These are phyloP conservation scores for Euclidia mi DNA, from an alignment of 2,888 invertebrate species.

Conservation along the genomic window DNA sequence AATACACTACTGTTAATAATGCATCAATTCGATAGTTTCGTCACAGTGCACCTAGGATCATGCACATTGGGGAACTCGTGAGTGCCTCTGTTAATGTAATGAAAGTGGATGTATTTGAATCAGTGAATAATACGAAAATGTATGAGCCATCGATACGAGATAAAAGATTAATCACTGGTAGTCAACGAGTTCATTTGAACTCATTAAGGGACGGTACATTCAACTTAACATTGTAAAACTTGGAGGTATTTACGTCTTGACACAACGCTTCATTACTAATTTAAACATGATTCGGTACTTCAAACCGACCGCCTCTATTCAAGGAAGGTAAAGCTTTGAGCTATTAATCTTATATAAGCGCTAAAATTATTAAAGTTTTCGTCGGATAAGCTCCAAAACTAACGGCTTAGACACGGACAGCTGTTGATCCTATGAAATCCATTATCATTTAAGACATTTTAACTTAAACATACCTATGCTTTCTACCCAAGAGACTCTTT, in stretches of 20 bases:
- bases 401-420: conserved; percentile 71
- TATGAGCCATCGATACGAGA: no score
- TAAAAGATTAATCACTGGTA: no score
- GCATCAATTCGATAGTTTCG: no score
- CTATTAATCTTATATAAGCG: conserved; percentile 78
- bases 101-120: no score
- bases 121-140: no score
- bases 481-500: background rate
- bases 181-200: background rate
- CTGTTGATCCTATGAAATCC: conserved; percentile 62
- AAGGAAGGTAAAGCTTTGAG: conserved; percentile 58
- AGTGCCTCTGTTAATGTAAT: no score
- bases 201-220: background rate
- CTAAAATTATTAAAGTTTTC: conserved; percentile 78
- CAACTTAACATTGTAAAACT: background rate
- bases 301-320: conserved; percentile 62
- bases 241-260: conserved; percentile 30
- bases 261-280: conserved; percentile 62
- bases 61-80: no score
- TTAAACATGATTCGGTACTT: conserved; percentile 67
- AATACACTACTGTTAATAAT: no score
- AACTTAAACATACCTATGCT: background rate
- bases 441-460: conserved; percentile 17
- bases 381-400: conserved; percentile 73
- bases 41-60: no score